Conservation (phyloP, 2,888 invertebrate species). For the Sylvicola cinctus region DNA sequence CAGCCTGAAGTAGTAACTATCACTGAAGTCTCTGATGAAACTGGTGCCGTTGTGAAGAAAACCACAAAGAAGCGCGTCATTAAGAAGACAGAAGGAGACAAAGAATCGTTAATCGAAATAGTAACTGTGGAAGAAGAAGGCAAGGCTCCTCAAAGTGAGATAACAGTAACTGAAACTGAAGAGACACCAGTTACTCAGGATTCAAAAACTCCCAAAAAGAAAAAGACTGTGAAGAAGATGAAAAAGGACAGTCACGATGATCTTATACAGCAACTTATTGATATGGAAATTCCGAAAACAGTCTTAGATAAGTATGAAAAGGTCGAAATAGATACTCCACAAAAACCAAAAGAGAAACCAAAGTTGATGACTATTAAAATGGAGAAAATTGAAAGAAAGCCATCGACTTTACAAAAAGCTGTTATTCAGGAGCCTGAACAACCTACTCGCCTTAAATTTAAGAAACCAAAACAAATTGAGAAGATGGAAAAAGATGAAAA, state of each 20-base stretch:
- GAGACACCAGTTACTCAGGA: conserved; percentile 15
- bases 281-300: conserved; percentile 23
- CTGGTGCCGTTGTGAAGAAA: conserved; percentile 22
- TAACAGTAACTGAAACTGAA: conserved; percentile 24
- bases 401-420: conserved; percentile 37
- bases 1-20: conserved; percentile 15
- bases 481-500: conserved; percentile 32
- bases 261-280: conserved; percentile 19
- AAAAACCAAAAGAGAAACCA: conserved; percentile 9
- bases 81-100: conserved; percentile 21
- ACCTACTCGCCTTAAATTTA: conserved; percentile 39
- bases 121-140: conserved; percentile 19
- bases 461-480: conserved; percentile 15
- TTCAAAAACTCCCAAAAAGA: conserved; percentile 10
- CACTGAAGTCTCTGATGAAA: conserved; percentile 16
- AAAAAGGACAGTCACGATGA: conserved; percentile 21
- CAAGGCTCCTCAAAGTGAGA: conserved; percentile 20
- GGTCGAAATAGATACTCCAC: conserved; percentile 24
- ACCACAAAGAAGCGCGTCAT: conserved; percentile 24
- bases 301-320: conserved; percentile 20
- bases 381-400: conserved; percentile 35
- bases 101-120: conserved; percentile 22
- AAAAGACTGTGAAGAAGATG: conserved; percentile 13
- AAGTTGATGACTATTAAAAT: conserved; percentile 32
- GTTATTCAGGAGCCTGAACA: conserved; percentile 35